Conservation (phyloP, 2,113 vertebrate genomes). For the Pagrus major region DNA sequence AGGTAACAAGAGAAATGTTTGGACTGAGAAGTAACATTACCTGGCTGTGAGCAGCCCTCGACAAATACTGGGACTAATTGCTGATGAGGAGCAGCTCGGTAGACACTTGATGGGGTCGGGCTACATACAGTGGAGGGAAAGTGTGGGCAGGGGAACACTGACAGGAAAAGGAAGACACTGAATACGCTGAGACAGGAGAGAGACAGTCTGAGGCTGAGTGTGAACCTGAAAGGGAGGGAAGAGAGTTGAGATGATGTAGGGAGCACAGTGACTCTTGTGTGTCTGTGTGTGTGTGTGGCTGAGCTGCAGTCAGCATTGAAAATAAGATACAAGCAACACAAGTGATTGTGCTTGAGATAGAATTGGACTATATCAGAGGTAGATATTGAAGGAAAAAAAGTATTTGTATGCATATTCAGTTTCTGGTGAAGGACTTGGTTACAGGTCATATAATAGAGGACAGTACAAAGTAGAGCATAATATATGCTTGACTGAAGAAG, state of each 20-base stretch:
- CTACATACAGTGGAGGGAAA: slow-evolving; percentile 28
- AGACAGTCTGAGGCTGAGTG: slow-evolving; percentile 16
- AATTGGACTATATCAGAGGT: neutral
- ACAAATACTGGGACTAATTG: slow-evolving; percentile 54
- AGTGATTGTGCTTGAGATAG: slow-evolving; percentile 8
- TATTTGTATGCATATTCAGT: neutral
- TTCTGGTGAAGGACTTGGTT: neutral
- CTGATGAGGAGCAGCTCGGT: slow-evolving; percentile 33
- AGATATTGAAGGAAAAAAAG: no score
- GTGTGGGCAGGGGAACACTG: slow-evolving; percentile 12
- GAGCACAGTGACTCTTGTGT: neutral
- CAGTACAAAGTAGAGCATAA: slow-evolving; percentile 8
- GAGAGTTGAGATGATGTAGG: slow-evolving; percentile 27
- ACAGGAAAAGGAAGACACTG: slow-evolving; percentile 30
- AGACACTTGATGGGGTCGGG: slow-evolving; percentile 49
- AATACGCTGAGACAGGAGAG: slow-evolving; percentile 18
- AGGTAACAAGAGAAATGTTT: slow-evolving; percentile 24
- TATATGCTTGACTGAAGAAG: slow-evolving; percentile 18
- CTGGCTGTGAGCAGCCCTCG: slow-evolving; percentile 22
- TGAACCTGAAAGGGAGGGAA: slow-evolving; percentile 21
- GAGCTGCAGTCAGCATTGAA: neutral
- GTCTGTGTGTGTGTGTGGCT: neutral
- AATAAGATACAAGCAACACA: slow-evolving; percentile 10
- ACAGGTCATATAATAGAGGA: neutral
- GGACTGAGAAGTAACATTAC: slow-evolving; percentile 13